These are phyloP conservation scores for Asteroscopus sphinx DNA, from an alignment of 2,888 invertebrate genomes.

Conservation along the genomic window DNA sequence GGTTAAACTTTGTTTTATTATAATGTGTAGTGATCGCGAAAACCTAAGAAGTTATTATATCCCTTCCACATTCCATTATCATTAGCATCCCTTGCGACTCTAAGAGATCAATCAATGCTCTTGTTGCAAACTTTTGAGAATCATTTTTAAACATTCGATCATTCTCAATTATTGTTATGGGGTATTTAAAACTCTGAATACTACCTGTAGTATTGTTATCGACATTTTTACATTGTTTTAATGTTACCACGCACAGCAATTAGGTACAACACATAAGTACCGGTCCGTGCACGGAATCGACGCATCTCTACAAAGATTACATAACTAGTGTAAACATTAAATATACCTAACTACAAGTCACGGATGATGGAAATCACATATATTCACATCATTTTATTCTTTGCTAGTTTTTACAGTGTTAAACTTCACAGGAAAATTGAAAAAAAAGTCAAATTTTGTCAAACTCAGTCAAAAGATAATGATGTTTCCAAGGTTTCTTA, in stretches of 20 bases:
- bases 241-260: slow-evolving; percentile 37
- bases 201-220: slow-evolving; percentile 18
- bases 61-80: no score
- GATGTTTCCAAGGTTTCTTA: slow-evolving; percentile 38
- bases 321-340: slow-evolving; percentile 61
- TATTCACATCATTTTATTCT: slow-evolving; percentile 32
- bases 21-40: no score
- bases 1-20: no score
- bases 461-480: slow-evolving; percentile 29
- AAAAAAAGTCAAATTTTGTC: slow-evolving; percentile 29
- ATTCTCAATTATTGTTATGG: no score
- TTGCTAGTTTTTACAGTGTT: slow-evolving; percentile 27
- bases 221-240: slow-evolving; percentile 39
- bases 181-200: slow-evolving; percentile 2
- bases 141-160: no score
- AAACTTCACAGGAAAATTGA: slow-evolving; percentile 19
- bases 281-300: slow-evolving; percentile 57
- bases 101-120: no score
- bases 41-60: no score
- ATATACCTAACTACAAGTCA: slow-evolving; percentile 52
- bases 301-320: slow-evolving; percentile 59
- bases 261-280: slow-evolving; percentile 37
- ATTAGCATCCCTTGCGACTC: no score
- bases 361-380: slow-evolving; percentile 46
- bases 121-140: no score